phyloP scores from a whole-genome alignment of 2,113 vertebrate genomes.

The Lontra canadensis region DNA sequence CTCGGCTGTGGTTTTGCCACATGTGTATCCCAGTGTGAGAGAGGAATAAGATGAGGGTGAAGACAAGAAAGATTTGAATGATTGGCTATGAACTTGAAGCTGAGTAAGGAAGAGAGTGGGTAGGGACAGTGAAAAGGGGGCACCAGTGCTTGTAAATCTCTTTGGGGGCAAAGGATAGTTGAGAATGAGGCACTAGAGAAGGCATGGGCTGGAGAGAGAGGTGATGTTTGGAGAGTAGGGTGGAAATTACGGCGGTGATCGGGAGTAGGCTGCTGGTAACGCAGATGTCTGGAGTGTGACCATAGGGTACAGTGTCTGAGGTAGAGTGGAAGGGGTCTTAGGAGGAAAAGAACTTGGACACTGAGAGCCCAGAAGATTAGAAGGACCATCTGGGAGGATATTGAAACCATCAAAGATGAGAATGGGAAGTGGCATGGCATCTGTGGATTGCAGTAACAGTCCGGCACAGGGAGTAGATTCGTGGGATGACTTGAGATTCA shows the following conservation, averaged over 20 bases:
- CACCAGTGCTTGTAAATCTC: neutral
- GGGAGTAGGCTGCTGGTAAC: neutral
- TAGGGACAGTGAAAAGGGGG: neutral
- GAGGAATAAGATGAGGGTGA: neutral
- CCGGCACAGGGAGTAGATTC: neutral
- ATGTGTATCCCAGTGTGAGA: neutral
- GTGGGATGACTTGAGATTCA: neutral
- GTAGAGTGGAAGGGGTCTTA: neutral
- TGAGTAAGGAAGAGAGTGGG: neutral
- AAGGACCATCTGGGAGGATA: neutral
- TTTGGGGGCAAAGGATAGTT: neutral
- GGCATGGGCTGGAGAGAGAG: neutral
- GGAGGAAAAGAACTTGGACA: neutral
- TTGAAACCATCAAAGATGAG: neutral
- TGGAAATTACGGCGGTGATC: neutral
- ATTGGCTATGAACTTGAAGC: neutral
- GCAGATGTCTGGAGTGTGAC: neutral
- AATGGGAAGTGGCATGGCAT: no score
- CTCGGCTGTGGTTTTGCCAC: neutral
- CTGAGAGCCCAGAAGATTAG: neutral
- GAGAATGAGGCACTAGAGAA: neutral
- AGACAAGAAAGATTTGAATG: neutral
- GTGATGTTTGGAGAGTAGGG: neutral
- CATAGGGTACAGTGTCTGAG: neutral
- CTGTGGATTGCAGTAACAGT: neutral